Percentiles rank a stretch among this genome's conserved stretches.
Conservation (phyloP, 2,113 vertebrate species). For the Pseudorhombus dupliciocellatus region DNA sequence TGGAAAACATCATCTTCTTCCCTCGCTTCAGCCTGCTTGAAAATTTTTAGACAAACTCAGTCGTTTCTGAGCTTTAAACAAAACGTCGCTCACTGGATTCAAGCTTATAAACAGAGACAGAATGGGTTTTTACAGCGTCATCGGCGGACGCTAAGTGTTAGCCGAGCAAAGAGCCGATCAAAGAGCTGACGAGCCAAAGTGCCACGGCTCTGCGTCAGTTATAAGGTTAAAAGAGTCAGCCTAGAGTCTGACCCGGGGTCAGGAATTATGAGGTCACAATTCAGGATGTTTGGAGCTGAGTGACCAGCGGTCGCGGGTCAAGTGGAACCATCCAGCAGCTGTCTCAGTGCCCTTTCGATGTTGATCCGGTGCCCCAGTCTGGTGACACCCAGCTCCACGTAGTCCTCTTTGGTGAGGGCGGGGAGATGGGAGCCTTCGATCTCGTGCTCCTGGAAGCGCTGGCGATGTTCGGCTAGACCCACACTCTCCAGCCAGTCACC, state of each 20-base stretch:
- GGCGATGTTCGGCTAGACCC: slow-evolving; percentile 94
- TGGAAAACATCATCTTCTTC: too few species aligned
- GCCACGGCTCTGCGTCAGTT: slow-evolving; percentile 20
- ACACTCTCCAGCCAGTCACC: slow-evolving; percentile 99
- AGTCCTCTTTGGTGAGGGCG: slow-evolving; percentile 97
- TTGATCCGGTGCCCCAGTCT: slow-evolving; percentile 98
- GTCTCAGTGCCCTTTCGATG: slow-evolving; percentile 95
- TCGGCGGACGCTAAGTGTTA: not conserved
- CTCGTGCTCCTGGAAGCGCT: slow-evolving; percentile 97
- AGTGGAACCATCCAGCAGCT: slow-evolving; percentile 90
- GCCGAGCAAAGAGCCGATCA: slow-evolving; percentile 32
- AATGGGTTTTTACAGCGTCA: not conserved
- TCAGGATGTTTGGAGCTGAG: slow-evolving; percentile 59
- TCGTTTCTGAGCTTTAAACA: not conserved
- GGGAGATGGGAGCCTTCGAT: slow-evolving; percentile 97
- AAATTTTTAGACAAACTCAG: too few species aligned
- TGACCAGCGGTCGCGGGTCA: slow-evolving; percentile 75
- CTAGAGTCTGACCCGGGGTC: slow-evolving; percentile 54
- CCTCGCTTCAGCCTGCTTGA: too few species aligned
- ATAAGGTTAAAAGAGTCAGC: slow-evolving; percentile 49
- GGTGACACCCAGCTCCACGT: slow-evolving; percentile 96
- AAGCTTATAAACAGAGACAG: not conserved
- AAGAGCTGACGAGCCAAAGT: slow-evolving; percentile 56
- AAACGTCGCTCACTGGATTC: not conserved
- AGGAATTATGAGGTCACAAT: slow-evolving; percentile 63